Evolutionary conservation across 2,113 vertebrate genomes (phyloP).

Genomic region (Neoarius graeffei): DNA sequence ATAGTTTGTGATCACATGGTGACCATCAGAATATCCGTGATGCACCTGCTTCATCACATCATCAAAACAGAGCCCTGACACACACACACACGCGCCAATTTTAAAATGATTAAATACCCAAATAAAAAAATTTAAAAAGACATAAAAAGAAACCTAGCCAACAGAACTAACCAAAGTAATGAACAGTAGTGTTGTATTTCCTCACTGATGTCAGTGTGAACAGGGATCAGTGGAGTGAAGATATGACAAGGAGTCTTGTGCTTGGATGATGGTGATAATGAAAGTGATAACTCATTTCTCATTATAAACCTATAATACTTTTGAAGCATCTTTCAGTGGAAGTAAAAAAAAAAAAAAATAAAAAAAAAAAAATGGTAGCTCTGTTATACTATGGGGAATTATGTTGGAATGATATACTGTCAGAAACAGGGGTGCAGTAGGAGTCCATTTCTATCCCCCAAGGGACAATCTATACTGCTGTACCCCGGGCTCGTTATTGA

Average conservation of each 20-base stretch:
- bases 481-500: too few species aligned
- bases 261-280: neutral
- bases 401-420: neutral
- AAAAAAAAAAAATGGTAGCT: neutral
- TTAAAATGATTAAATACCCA: neutral
- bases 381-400: neutral
- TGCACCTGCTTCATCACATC: neutral
- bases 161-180: neutral
- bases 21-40: neutral
- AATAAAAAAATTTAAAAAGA: neutral
- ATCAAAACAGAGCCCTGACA: neutral
- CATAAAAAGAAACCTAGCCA: neutral
- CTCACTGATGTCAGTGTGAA: neutral
- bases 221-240: neutral
- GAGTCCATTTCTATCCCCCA: too few species aligned
- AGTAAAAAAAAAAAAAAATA: neutral
- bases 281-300: neutral
- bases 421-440: too few species aligned
- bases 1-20: neutral
- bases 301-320: neutral
- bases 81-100: neutral
- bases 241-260: neutral
- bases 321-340: neutral
- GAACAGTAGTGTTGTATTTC: neutral
- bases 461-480: too few species aligned